These are phyloP conservation scores for Zosterops japonicus DNA, from an alignment of 2,113 vertebrate genomes.

Conservation along the genomic window DNA sequence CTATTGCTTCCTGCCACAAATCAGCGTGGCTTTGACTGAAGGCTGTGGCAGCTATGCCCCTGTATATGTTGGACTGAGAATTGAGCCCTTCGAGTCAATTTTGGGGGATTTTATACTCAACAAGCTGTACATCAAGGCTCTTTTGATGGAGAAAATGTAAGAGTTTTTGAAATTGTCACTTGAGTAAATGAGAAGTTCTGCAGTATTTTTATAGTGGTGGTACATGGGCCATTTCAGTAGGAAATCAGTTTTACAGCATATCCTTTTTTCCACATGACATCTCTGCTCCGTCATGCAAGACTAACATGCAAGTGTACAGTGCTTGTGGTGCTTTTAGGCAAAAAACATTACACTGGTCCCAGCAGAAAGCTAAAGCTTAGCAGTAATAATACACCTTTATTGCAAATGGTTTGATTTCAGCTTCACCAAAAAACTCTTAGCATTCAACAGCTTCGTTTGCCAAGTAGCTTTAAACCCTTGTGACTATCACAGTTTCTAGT, in stretches of 20 bases:
- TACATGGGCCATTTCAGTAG: slow-evolving; percentile 15
- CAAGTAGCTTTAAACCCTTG: neutral
- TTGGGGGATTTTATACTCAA: slow-evolving; percentile 1
- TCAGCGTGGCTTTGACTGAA: neutral
- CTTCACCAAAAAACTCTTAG: neutral
- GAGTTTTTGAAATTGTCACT: slow-evolving; percentile 24
- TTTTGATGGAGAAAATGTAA: slow-evolving; percentile 15
- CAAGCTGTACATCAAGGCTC: neutral
- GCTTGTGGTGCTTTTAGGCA: neutral
- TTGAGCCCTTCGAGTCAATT: neutral
- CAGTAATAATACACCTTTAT: neutral
- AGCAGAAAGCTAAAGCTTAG: neutral
- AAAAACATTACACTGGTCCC: neutral
- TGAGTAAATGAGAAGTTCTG: slow-evolving; percentile 37
- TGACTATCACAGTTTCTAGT: neutral
- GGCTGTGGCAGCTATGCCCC: neutral
- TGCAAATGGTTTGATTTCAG: neutral
- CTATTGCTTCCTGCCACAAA: neutral
- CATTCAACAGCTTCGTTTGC: neutral
- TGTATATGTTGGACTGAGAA: neutral
- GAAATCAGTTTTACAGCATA: slow-evolving; percentile 46
- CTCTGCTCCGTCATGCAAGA: slow-evolving; percentile 1
- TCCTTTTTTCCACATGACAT: slow-evolving; percentile 27
- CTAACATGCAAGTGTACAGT: slow-evolving; percentile 19
- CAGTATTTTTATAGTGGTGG: slow-evolving; percentile 44